A percentile compares a stretch with the other conserved stretches of the same genome.
Conservation (phyloP, 2,113 vertebrate genomes). For the Monarcha castaneiventris region DNA sequence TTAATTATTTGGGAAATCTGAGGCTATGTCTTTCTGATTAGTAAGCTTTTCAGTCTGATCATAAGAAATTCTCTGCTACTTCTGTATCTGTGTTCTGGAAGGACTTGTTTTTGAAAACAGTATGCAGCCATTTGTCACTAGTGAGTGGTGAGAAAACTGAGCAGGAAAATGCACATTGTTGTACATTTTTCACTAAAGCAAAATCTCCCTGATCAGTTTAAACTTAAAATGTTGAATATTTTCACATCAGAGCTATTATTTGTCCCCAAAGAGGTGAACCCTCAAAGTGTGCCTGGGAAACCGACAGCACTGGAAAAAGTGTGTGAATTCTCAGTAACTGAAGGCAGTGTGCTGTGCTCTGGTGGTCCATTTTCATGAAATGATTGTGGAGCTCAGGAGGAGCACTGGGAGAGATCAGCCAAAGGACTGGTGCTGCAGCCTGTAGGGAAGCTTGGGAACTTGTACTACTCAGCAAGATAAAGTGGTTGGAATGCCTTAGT, state of each 20-base stretch:
- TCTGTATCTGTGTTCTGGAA: not conserved
- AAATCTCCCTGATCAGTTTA: not conserved
- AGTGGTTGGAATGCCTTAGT: not conserved
- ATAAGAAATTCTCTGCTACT: not conserved
- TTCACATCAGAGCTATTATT: not conserved
- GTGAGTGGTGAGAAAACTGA: not conserved
- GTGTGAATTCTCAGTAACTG: not conserved
- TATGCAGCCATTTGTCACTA: not conserved
- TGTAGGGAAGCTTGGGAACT: not conserved
- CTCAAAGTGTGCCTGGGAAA: not conserved
- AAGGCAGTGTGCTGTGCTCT: not conserved
- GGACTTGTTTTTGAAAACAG: not conserved
- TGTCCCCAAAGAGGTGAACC: not conserved
- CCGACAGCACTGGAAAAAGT: not conserved
- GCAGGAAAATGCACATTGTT: not conserved
- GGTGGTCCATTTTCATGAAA: not conserved
- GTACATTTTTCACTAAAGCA: not conserved
- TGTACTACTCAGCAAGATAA: not conserved
- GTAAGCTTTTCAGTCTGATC: not conserved
- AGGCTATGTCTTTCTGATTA: not conserved
- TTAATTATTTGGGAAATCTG: not conserved
- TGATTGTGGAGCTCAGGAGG: not conserved
- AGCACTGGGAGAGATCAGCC: not conserved
- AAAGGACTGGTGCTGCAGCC: not conserved
- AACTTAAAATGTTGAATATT: not conserved